Conservation (phyloP, 2,113 vertebrate genomes). For the Hyla sarda region DNA sequence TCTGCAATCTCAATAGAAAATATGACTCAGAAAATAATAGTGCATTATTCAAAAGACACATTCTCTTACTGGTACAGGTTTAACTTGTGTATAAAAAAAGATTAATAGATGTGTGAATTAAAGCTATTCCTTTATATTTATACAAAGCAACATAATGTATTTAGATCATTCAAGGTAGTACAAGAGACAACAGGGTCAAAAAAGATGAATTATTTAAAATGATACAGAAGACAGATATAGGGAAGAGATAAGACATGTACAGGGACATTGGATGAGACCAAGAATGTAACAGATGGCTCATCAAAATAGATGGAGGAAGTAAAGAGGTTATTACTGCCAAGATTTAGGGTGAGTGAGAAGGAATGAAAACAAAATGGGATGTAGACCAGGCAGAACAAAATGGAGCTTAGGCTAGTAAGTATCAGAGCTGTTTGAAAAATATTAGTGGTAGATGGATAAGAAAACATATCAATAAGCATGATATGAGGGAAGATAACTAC, state of each 20-base stretch:
- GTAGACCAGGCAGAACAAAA: background rate
- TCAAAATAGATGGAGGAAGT: constrained; percentile 17
- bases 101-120: background rate
- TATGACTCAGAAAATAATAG: background rate
- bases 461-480: background rate
- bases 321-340: constrained; percentile 11
- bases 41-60: background rate
- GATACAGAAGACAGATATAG: background rate
- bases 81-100: background rate
- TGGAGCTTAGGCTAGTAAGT: background rate
- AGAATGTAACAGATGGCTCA: constrained; percentile 17
- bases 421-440: background rate
- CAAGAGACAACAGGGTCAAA: background rate
- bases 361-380: background rate
- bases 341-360: background rate
- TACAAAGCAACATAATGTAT: background rate
- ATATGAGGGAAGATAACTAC: background rate
- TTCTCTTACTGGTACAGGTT: background rate
- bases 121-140: background rate
- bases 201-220: background rate
- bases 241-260: background rate
- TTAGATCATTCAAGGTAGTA: background rate
- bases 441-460: background rate
- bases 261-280: constrained; percentile 8
- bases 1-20: background rate